These are phyloP conservation scores for Orchestia grillus DNA, from an alignment of 1,140 invertebrate genomes.

Conservation along the genomic window DNA sequence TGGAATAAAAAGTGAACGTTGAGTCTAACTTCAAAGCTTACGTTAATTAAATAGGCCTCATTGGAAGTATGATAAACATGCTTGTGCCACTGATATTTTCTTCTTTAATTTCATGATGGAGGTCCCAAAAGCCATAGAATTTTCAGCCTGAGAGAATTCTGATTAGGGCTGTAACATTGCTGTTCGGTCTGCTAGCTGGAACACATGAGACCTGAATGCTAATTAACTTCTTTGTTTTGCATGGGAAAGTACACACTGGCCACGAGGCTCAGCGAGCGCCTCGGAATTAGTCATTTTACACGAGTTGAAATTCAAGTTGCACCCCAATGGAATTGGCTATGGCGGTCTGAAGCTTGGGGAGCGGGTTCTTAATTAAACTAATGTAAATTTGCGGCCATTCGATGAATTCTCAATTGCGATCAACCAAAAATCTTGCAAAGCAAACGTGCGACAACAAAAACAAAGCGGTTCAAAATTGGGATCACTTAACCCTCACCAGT, in stretches of 20 bases:
- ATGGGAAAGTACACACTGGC: not conserved
- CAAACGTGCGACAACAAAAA: not conserved
- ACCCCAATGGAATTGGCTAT: not conserved
- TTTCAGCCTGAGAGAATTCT: not conserved
- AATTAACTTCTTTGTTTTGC: conserved; percentile 48
- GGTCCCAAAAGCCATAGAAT: not conserved
- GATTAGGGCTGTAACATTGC: conserved; percentile 8
- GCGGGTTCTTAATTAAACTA: not conserved
- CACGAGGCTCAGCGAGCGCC: not conserved
- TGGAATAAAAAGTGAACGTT: not conserved
- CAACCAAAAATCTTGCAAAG: not conserved
- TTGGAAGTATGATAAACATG: too few relatives aligned
- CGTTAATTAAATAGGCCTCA: not conserved
- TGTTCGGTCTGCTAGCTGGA: not conserved
- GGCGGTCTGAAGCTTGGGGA: not conserved
- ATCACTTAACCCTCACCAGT: not conserved
- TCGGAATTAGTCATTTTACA: conserved; percentile 29
- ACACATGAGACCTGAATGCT: conserved; percentile 1
- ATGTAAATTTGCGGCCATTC: not conserved
- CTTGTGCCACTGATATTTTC: not conserved
- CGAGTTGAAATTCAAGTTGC: not conserved
- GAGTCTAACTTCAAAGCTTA: not conserved
- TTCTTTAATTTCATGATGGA: not conserved
- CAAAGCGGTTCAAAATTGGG: not conserved
- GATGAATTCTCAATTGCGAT: not conserved